Conservation (phyloP, 2,113 vertebrate species). For the Oncorhynchus gorbuscha region DNA sequence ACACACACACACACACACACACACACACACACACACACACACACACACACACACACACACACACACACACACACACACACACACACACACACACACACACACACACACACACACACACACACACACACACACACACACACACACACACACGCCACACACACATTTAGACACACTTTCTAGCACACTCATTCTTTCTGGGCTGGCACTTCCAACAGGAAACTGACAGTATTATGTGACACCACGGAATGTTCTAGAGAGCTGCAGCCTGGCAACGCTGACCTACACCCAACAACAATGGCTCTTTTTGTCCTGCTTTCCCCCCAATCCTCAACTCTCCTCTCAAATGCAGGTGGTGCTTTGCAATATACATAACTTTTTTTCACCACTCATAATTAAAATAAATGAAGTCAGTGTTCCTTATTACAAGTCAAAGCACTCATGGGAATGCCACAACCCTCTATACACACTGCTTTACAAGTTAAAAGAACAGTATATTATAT, state of each 20-base stretch:
- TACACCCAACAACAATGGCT: conserved; percentile 47
- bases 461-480: conserved; percentile 8
- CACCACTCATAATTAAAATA: conserved; percentile 48
- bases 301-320: conserved; percentile 62
- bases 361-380: conserved; percentile 34
- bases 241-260: conserved; percentile 72
- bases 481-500: conserved; percentile 31
- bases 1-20: too few species aligned
- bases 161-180: conserved; percentile 38
- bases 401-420: conserved; percentile 35
- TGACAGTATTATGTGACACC: conserved; percentile 80
- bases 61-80: background rate
- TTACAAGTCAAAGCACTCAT: conserved; percentile 21
- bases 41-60: too few species aligned
- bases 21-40: background rate
- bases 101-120: too few species aligned
- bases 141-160: background rate
- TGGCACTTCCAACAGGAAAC: conserved; percentile 77
- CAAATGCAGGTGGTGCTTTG: conserved; percentile 58
- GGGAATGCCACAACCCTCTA: conserved; percentile 50
- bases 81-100: too few species aligned
- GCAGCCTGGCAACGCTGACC: conserved; percentile 61
- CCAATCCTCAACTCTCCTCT: conserved; percentile 38
- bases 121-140: too few species aligned
- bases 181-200: conserved; percentile 65